phyloP scores from a whole-genome alignment of 1,140 invertebrate species.

The Cyclargus thomasi region DNA sequence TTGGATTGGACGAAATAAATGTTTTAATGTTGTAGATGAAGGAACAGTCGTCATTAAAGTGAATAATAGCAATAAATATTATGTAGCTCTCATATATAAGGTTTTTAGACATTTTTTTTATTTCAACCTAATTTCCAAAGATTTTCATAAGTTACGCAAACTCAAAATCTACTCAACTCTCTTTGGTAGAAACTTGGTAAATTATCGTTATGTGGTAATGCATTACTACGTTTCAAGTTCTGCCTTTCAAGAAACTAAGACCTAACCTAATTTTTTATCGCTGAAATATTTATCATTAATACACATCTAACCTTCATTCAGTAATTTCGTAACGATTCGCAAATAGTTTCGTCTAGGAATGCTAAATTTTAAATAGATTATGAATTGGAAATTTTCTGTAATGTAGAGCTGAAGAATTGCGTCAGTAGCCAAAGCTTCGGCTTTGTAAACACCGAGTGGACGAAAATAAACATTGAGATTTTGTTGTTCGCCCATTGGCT shows the following conservation, averaged over 20 bases:
- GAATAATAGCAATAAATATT: too few species aligned
- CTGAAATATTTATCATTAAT: too few species aligned
- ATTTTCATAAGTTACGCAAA: too few species aligned
- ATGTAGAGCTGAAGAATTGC: constrained; percentile 41
- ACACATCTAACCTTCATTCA: neutral
- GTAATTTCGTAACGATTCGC: neutral
- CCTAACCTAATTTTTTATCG: too few species aligned
- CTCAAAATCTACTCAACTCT: too few species aligned
- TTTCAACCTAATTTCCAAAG: too few species aligned
- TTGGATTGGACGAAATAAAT: neutral
- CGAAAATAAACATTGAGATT: constrained; percentile 56
- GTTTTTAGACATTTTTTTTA: too few species aligned
- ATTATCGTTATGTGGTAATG: too few species aligned
- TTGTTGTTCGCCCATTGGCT: constrained; percentile 46
- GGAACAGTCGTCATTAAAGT: neutral
- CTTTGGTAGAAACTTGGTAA: too few species aligned
- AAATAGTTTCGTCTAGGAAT: neutral
- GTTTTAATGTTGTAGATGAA: neutral
- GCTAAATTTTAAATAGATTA: neutral
- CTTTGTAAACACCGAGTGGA: constrained; percentile 51
- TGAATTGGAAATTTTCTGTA: constrained; percentile 14
- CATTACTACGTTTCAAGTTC: too few species aligned
- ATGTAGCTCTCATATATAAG: too few species aligned
- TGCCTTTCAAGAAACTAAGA: too few species aligned
- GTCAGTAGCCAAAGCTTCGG: constrained; percentile 46